Conservation (phyloP, 2,113 vertebrate species). For the Macaca mulatta region DNA sequence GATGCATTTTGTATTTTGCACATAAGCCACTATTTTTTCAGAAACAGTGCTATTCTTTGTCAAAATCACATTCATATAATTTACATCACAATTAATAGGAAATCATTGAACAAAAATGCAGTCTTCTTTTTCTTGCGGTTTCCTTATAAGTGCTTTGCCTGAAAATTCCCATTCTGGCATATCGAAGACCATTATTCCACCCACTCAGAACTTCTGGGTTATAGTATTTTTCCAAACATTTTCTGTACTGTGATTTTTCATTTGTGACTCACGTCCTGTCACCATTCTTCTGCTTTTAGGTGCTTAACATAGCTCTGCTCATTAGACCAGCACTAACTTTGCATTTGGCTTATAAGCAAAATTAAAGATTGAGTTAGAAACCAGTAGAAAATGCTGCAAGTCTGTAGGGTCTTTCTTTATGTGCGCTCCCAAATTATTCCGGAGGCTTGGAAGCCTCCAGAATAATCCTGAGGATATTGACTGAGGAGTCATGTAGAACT, state of each 20-base stretch:
- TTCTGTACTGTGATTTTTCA: constrained; percentile 15
- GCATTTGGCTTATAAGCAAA: constrained; percentile 28
- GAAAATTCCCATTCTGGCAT: constrained; percentile 34
- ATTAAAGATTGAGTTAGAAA: constrained; percentile 10
- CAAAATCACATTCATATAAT: constrained; percentile 66
- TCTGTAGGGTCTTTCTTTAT: not conserved
- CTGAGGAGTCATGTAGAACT: not conserved
- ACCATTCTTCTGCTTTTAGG: not conserved
- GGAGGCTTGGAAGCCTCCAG: constrained; percentile 40
- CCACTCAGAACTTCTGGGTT: constrained; percentile 35
- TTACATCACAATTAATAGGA: constrained; percentile 77
- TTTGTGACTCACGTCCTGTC: constrained; percentile 11
- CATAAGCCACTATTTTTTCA: constrained; percentile 55
- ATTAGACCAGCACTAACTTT: not conserved
- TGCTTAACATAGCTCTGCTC: not conserved
- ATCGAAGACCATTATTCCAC: constrained; percentile 32
- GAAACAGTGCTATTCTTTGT: constrained; percentile 70
- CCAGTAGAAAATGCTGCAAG: not conserved
- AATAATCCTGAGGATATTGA: not conserved
- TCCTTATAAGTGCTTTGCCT: constrained; percentile 51
- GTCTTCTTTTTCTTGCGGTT: constrained; percentile 58
- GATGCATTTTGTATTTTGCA: constrained; percentile 67
- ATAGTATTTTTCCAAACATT: constrained; percentile 39
- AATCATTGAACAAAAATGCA: constrained; percentile 58
- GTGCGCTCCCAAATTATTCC: not conserved